Evolutionary conservation across 2,797 vertebrate species (phyloP).

Genomic region (Hyperoplus immaculatus): DNA sequence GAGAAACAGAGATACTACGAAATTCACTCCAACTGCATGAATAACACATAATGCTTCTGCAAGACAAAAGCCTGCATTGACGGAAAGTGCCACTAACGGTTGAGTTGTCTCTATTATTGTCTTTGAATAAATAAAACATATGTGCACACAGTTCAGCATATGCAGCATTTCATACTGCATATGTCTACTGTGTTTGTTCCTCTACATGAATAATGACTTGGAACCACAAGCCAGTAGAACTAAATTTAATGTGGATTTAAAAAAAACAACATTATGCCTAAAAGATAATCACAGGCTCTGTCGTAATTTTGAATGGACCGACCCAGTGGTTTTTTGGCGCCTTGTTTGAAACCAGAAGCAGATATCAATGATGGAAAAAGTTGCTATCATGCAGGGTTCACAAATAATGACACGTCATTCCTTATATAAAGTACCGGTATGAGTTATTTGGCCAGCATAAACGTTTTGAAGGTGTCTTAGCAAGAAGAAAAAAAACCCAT

Average conservation of each 20-base stretch:
- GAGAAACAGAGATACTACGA: conserved; percentile 20
- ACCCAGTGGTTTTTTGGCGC: not conserved
- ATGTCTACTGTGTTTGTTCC: not conserved
- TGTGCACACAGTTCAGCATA: not conserved
- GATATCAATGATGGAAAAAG: not conserved
- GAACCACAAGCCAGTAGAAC: not conserved
- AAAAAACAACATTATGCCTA: not conserved
- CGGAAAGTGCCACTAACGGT: conserved; percentile 28
- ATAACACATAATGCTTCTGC: conserved; percentile 54
- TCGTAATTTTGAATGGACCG: not conserved
- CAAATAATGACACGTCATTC: not conserved
- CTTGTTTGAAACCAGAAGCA: not conserved
- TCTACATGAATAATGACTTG: conserved; percentile 29
- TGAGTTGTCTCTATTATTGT: not conserved
- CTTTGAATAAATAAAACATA: conserved; percentile 48
- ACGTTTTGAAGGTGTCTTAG: conserved; percentile 1
- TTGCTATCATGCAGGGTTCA: not conserved
- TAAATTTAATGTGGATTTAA: too few species aligned
- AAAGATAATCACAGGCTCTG: too few species aligned
- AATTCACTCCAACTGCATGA: conserved; percentile 38
- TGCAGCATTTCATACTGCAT: not conserved
- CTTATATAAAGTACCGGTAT: not conserved
- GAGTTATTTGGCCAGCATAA: not conserved
- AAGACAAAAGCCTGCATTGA: conserved; percentile 41
- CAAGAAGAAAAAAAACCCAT: too few species aligned